Evolutionary conservation across 2,797 vertebrate species (phyloP).

Genomic region (Poeciliopsis gracilis): DNA sequence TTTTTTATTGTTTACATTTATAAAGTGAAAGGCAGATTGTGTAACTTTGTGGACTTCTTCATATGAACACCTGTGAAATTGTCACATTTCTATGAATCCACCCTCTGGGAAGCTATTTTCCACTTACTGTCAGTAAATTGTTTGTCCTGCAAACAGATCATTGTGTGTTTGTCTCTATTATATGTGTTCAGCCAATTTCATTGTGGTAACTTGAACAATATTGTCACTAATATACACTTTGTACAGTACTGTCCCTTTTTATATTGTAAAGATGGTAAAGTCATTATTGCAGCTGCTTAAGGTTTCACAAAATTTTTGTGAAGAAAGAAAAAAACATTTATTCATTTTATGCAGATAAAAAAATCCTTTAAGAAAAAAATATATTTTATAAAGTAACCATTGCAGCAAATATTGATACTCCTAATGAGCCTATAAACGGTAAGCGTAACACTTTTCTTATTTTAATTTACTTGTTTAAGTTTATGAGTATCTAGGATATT

Average conservation of each 20-base stretch:
- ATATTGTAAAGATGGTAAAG: neutral
- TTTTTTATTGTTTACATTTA: constrained; percentile 44
- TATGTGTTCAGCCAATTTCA: neutral
- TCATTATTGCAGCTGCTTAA: neutral
- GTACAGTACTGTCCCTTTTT: neutral
- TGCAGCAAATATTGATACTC: neutral
- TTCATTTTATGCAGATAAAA: neutral
- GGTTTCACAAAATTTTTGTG: neutral
- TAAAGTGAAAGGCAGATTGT: constrained; percentile 35
- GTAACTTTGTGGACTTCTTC: constrained; percentile 31
- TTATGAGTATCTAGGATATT: neutral
- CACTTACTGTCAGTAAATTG: constrained; percentile 54
- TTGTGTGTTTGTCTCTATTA: constrained; percentile 22
- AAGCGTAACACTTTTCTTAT: neutral
- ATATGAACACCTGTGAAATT: constrained; percentile 24
- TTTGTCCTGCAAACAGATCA: constrained; percentile 34
- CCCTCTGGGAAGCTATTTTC: constrained; percentile 34
- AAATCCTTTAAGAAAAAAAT: neutral
- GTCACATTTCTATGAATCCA: constrained; percentile 7
- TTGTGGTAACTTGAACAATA: neutral
- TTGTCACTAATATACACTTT: neutral
- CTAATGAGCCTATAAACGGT: neutral
- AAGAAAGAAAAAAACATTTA: neutral
- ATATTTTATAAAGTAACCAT: neutral
- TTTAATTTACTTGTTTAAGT: neutral